phyloP scores from a whole-genome alignment of 2,888 invertebrate genomes.

The Deroplatys truncata region DNA sequence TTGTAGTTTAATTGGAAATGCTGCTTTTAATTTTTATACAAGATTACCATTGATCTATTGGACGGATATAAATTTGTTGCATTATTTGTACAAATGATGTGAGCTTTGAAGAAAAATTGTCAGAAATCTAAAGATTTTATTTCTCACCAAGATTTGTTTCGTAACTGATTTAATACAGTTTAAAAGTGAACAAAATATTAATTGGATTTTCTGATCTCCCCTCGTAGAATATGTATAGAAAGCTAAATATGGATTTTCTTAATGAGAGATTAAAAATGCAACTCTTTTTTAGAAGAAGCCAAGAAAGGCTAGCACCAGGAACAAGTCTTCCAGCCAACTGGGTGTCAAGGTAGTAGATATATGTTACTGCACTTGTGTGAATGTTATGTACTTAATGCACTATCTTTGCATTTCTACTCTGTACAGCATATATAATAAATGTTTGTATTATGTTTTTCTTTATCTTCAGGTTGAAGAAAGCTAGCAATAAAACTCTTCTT shows the following conservation, averaged over 20 bases:
- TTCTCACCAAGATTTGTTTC: too few species aligned
- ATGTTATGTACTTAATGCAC: not conserved
- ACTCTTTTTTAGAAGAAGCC: conserved; percentile 52
- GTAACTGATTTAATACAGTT: too few species aligned
- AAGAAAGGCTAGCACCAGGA: conserved; percentile 54
- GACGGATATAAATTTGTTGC: too few species aligned
- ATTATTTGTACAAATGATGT: too few species aligned
- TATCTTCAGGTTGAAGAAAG: not conserved
- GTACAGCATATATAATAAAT: not conserved
- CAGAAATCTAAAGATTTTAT: too few species aligned
- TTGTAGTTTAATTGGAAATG: too few species aligned
- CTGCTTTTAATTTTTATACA: too few species aligned
- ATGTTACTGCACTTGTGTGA: conserved; percentile 22
- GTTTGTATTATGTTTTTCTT: not conserved
- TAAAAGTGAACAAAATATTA: too few species aligned
- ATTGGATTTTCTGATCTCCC: too few species aligned
- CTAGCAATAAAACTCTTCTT: not conserved
- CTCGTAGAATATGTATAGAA: not conserved
- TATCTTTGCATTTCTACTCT: not conserved
- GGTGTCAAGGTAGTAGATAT: conserved; percentile 45
- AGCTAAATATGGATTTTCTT: not conserved
- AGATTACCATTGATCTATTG: too few species aligned
- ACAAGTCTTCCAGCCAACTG: conserved; percentile 51
- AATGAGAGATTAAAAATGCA: not conserved
- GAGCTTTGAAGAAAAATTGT: too few species aligned